Conservation (phyloP, 2,888 invertebrate species). For the Dicranocentrus wangi region DNA sequence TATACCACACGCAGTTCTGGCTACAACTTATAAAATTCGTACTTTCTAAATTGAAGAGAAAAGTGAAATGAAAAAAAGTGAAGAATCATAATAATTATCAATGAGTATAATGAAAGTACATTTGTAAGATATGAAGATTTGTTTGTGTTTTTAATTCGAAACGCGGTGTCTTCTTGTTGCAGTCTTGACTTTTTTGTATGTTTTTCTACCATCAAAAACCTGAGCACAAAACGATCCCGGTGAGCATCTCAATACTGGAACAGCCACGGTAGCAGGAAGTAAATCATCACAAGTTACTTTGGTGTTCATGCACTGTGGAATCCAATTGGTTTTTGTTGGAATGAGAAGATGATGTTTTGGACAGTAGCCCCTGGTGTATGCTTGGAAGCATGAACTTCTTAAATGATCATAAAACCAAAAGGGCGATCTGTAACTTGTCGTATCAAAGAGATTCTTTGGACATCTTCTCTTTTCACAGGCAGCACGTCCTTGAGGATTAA, state of each 20-base stretch:
- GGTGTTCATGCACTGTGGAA: conserved; percentile 46
- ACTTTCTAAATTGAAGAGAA: no score
- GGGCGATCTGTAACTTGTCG: conserved; percentile 47
- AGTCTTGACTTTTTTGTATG: not conserved
- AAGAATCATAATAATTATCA: no score
- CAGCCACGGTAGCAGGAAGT: conserved; percentile 25
- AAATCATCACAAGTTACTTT: conserved; percentile 41
- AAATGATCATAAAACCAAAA: conserved; percentile 46
- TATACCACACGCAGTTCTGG: no score
- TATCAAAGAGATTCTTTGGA: conserved; percentile 47
- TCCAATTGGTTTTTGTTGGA: conserved; percentile 46
- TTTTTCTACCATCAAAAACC: conserved; percentile 38
- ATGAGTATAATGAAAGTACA: no score
- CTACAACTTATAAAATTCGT: no score
- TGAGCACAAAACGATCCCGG: conserved; percentile 39
- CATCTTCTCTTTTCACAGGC: conserved; percentile 37
- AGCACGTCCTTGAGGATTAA: conserved; percentile 25
- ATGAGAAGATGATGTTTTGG: conserved; percentile 42
- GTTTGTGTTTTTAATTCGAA: no score
- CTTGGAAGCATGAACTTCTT: conserved; percentile 33
- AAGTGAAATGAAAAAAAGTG: no score
- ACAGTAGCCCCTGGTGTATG: conserved; percentile 44
- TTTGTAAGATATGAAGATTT: no score
- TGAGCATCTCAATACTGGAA: conserved; percentile 40
- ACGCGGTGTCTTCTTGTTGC: conserved; percentile 13